A percentile compares a stretch with the other conserved stretches of the same genome.
phyloP scores from a whole-genome alignment of 2,113 vertebrate genomes.

The Hippocampus comes region DNA sequence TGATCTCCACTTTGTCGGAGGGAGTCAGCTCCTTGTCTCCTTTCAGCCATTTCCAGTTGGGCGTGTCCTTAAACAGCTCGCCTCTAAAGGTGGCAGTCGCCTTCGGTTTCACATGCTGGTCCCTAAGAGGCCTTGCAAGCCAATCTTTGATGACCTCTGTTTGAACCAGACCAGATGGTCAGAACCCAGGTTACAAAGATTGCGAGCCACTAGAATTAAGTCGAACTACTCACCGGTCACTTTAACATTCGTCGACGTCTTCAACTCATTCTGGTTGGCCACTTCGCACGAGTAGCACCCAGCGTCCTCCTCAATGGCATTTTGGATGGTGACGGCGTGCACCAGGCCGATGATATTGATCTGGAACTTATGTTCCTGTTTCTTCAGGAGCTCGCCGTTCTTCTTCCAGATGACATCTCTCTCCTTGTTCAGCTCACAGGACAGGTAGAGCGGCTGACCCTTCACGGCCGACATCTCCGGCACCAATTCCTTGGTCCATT shows the following conservation, averaged over 20 bases:
- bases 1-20: slow-evolving; percentile 85
- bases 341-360: slow-evolving; percentile 86
- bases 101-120: slow-evolving; percentile 96
- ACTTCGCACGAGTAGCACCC: slow-evolving; percentile 83
- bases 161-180: neutral
- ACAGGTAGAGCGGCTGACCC: slow-evolving; percentile 87
- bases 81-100: slow-evolving; percentile 83
- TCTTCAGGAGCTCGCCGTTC: slow-evolving; percentile 78
- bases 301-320: slow-evolving; percentile 76
- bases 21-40: slow-evolving; percentile 87
- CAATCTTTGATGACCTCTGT: slow-evolving; percentile 93
- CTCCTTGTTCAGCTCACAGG: slow-evolving; percentile 94
- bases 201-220: neutral
- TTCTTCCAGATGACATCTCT: slow-evolving; percentile 88
- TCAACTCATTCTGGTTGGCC: slow-evolving; percentile 69
- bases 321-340: slow-evolving; percentile 81
- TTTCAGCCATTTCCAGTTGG: slow-evolving; percentile 92
- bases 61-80: slow-evolving; percentile 87
- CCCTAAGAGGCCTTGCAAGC: slow-evolving; percentile 89
- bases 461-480: slow-evolving; percentile 86
- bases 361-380: slow-evolving; percentile 76
- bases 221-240: slow-evolving; percentile 79
- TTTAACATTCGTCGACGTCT: slow-evolving; percentile 83
- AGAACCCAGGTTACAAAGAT: neutral
- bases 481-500: slow-evolving; percentile 87